These are phyloP conservation scores for Ischnura elegans DNA, from an alignment of 2,888 invertebrate genomes.

Conservation along the genomic window DNA sequence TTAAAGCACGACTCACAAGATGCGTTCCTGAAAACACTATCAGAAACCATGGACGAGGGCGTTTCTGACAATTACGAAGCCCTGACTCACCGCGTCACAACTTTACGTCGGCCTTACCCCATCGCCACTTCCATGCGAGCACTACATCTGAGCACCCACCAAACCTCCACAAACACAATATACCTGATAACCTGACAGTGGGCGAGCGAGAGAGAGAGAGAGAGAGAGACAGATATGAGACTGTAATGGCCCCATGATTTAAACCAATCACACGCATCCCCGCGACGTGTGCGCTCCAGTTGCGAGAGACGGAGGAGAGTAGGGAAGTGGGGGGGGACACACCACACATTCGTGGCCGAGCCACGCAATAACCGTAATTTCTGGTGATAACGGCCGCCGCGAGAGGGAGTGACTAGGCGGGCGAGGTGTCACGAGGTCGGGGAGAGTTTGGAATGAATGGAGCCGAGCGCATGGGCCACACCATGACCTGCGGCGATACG, in stretches of 20 bases:
- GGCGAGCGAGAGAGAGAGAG: neutral
- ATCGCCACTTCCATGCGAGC: too few relatives aligned
- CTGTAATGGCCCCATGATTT: slow-evolving; percentile 46
- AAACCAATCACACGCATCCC: slow-evolving; percentile 58
- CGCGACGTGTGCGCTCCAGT: slow-evolving; percentile 37
- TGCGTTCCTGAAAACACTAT: too few relatives aligned
- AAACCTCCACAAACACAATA: neutral
- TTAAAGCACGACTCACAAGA: too few relatives aligned
- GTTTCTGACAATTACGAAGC: too few relatives aligned
- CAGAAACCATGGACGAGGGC: too few relatives aligned
- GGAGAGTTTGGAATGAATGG: neutral
- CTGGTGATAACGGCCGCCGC: neutral
- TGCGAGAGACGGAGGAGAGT: neutral
- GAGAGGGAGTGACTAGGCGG: neutral
- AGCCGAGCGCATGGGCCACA: neutral
- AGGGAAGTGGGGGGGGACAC: too few relatives aligned
- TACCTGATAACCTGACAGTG: neutral
- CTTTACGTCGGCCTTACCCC: too few relatives aligned
- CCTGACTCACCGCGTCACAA: too few relatives aligned
- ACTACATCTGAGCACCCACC: neutral
- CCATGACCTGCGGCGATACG: neutral
- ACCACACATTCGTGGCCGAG: neutral
- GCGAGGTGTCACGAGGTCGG: neutral
- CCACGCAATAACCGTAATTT: slow-evolving; percentile 19
- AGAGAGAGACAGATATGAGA: slow-evolving; percentile 11